A percentile compares a stretch with the other conserved stretches of the same genome.
These are phyloP conservation scores for Drosophila greeni DNA, from an alignment of 2,888 invertebrate species.

Conservation along the genomic window DNA sequence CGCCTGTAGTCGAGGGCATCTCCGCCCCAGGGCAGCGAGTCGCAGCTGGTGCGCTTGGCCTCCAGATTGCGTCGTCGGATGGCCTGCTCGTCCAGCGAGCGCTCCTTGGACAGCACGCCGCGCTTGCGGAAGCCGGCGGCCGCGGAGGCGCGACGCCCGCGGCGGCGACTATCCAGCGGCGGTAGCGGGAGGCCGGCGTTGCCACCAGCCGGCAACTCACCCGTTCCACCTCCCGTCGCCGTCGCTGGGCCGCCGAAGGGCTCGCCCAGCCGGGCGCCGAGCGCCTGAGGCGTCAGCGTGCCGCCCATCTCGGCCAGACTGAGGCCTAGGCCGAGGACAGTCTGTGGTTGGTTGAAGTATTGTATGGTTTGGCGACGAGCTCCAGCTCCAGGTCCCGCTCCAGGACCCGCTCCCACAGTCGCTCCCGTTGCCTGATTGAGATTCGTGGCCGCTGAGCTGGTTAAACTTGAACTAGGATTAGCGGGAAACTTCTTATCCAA, in stretches of 20 bases:
- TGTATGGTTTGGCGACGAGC: slow-evolving; percentile 78
- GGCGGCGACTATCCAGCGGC: slow-evolving; percentile 61
- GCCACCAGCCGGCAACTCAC: slow-evolving; percentile 68
- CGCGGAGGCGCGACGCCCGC: slow-evolving; percentile 76
- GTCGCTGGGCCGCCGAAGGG: slow-evolving; percentile 73
- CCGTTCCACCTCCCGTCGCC: slow-evolving; percentile 43
- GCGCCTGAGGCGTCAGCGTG: slow-evolving; percentile 67
- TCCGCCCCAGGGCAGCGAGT: slow-evolving; percentile 77
- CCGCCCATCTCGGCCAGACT: slow-evolving; percentile 79
- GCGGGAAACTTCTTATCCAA: slow-evolving; percentile 77
- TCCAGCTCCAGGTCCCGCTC: slow-evolving; percentile 37
- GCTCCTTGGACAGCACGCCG: slow-evolving; percentile 78
- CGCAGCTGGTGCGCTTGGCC: slow-evolving; percentile 79
- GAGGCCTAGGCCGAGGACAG: slow-evolving; percentile 62
- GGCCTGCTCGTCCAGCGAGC: slow-evolving; percentile 78
- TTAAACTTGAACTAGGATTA: slow-evolving; percentile 32
- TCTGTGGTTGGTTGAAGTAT: slow-evolving; percentile 76
- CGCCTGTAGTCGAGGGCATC: slow-evolving; percentile 74
- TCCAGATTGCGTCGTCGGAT: slow-evolving; percentile 80
- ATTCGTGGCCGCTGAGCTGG: slow-evolving; percentile 48
- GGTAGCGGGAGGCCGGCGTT: slow-evolving; percentile 68
- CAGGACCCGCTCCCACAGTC: slow-evolving; percentile 45
- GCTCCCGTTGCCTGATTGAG: slow-evolving; percentile 16
- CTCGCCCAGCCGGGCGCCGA: slow-evolving; percentile 78
- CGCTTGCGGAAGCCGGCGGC: slow-evolving; percentile 76